phyloP scores from a whole-genome alignment of 2,888 invertebrate genomes.

The Ichneumon xanthorius region DNA sequence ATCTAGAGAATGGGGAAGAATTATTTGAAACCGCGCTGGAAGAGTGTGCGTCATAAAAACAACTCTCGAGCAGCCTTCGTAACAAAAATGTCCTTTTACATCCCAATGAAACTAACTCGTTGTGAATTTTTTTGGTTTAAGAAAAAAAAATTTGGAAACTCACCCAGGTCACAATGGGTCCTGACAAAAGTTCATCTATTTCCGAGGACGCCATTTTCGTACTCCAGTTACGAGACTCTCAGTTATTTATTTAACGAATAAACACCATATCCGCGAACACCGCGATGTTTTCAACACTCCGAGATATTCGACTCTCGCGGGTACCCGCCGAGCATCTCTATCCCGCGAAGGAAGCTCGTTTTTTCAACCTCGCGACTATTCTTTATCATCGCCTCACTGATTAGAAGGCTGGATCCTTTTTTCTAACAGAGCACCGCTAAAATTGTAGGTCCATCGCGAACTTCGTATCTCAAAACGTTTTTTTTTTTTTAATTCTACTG shows the following conservation, averaged over 20 bases:
- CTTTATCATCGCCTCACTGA: background rate
- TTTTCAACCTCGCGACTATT: background rate
- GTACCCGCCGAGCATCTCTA: background rate
- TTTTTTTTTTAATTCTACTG: background rate
- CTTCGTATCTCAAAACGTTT: background rate
- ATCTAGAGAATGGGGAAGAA: too few species aligned
- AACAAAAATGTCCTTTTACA: background rate
- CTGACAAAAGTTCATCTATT: conserved; percentile 93
- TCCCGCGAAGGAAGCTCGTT: background rate
- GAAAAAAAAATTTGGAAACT: conserved; percentile 81
- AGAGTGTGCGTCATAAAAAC: too few species aligned
- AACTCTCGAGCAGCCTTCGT: background rate
- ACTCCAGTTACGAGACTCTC: conserved; percentile 20
- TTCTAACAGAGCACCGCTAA: background rate
- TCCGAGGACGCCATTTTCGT: conserved; percentile 87
- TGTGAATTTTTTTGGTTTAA: background rate
- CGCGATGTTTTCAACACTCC: background rate
- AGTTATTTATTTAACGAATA: conserved; percentile 37
- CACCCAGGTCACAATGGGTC: conserved; percentile 95
- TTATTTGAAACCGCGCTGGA: too few species aligned
- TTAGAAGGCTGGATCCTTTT: background rate
- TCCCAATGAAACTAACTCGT: background rate
- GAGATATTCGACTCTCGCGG: background rate
- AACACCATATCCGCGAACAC: conserved; percentile 57
- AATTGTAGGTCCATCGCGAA: background rate